A percentile compares a stretch with the other conserved stretches of the same genome.
Conservation (phyloP, 1,140 invertebrate genomes). For the Episyrphus balteatus region DNA sequence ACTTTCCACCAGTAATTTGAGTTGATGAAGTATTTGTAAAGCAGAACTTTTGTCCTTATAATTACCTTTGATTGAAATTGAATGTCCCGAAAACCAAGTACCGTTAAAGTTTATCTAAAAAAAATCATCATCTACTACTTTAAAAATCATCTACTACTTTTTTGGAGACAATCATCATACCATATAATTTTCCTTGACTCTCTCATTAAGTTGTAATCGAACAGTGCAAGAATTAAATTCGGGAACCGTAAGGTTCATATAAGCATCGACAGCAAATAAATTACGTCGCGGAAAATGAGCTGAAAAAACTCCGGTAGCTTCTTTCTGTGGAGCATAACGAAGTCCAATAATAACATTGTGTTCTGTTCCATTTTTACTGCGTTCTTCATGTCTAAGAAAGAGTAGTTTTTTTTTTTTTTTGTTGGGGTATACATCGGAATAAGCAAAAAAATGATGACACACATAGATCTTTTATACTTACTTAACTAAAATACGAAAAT, state of each 20-base stretch:
- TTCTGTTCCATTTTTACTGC: conserved; percentile 33
- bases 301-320: conserved; percentile 44
- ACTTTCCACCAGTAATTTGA: conserved; percentile 59
- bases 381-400: conserved; percentile 25
- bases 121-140: too few relatives aligned
- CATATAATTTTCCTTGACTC: conserved; percentile 44
- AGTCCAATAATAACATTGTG: conserved; percentile 32
- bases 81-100: conserved; percentile 68
- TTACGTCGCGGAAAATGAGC: conserved; percentile 42
- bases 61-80: conserved; percentile 50
- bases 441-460: neutral
- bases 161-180: conserved; percentile 23
- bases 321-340: conserved; percentile 43
- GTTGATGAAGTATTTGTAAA: conserved; percentile 46
- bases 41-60: conserved; percentile 58
- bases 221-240: conserved; percentile 48
- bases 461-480: conserved; percentile 12
- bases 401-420: too few relatives aligned
- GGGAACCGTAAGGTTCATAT: conserved; percentile 49
- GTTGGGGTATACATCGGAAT: neutral
- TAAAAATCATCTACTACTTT: too few relatives aligned
- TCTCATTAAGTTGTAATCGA: conserved; percentile 45
- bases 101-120: conserved; percentile 51
- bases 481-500: conserved; percentile 36
- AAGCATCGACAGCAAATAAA: conserved; percentile 45